Evolutionary conservation across 2,113 vertebrate species (phyloP).

Genomic region (Scatophagus argus): DNA sequence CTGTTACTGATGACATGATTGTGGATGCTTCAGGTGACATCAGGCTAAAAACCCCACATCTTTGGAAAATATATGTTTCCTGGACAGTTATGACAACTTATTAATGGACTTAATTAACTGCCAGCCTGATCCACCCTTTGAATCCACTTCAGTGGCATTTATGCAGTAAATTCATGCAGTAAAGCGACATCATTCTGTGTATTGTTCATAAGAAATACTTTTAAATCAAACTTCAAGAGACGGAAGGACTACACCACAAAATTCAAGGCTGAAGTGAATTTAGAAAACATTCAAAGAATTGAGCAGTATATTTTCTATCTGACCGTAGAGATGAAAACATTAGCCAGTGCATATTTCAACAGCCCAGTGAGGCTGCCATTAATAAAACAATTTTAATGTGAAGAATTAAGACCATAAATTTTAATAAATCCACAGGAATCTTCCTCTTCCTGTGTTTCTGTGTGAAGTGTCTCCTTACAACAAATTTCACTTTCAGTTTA

Average conservation of each 20-base stretch:
- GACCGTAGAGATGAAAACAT: conserved; percentile 33
- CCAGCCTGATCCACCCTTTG: conserved; percentile 72
- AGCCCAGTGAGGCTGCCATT: conserved; percentile 23
- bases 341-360: conserved; percentile 27
- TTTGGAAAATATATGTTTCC: conserved; percentile 67
- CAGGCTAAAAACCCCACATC: conserved; percentile 62
- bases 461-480: neutral
- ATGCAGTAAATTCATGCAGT: conserved; percentile 63
- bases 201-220: conserved; percentile 65
- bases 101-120: conserved; percentile 70
- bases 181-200: conserved; percentile 71
- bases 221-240: conserved; percentile 68
- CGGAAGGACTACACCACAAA: conserved; percentile 44
- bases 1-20: conserved; percentile 59
- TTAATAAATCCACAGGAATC: conserved; percentile 35
- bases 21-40: conserved; percentile 40
- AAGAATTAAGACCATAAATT: conserved; percentile 28
- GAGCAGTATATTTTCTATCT: conserved; percentile 30
- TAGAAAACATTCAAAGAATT: conserved; percentile 25
- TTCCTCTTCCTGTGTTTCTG: conserved; percentile 16
- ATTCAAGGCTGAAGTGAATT: conserved; percentile 40
- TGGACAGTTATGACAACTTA: conserved; percentile 62
- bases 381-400: conserved; percentile 45
- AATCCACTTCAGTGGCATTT: conserved; percentile 65
- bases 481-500: conserved; percentile 8